Conservation (phyloP, 2,888 invertebrate genomes). For the Clunio marinus region DNA sequence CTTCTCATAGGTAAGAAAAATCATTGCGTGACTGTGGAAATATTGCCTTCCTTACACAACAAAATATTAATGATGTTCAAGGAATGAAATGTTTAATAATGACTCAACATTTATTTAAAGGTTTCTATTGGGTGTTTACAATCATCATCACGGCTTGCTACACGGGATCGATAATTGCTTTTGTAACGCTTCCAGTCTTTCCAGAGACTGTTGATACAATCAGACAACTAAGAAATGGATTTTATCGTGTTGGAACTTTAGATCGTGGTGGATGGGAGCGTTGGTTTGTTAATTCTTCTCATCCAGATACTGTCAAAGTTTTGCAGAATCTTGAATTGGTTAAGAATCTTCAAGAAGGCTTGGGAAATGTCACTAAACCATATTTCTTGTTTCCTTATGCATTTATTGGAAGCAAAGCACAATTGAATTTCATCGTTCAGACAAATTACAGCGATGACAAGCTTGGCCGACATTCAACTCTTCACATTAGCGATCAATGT, state of each 20-base stretch:
- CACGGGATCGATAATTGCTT: conserved; percentile 79
- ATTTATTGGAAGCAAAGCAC: conserved; percentile 68
- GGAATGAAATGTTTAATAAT: neutral
- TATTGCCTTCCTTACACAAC: neutral
- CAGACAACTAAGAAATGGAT: conserved; percentile 60
- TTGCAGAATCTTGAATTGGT: conserved; percentile 66
- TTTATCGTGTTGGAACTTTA: conserved; percentile 67
- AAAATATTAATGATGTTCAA: conserved; percentile 28
- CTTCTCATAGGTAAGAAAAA: conserved; percentile 61
- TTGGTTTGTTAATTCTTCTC: conserved; percentile 62
- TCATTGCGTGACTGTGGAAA: neutral
- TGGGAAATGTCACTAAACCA: conserved; percentile 68
- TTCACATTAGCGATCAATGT: conserved; percentile 71
- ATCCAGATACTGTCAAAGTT: conserved; percentile 58
- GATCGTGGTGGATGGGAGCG: conserved; percentile 43
- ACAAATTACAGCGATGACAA: conserved; percentile 61
- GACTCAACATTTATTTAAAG: conserved; percentile 50
- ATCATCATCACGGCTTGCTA: conserved; percentile 80
- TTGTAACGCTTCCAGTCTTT: conserved; percentile 72
- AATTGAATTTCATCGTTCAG: conserved; percentile 67
- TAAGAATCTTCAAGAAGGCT: conserved; percentile 61
- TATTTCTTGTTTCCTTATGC: conserved; percentile 72
- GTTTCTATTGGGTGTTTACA: conserved; percentile 80
- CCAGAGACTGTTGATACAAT: conserved; percentile 70
- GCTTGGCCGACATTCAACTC: conserved; percentile 57